phyloP scores from a whole-genome alignment of 2,888 invertebrate species.

The Drosophila paracracens region DNA sequence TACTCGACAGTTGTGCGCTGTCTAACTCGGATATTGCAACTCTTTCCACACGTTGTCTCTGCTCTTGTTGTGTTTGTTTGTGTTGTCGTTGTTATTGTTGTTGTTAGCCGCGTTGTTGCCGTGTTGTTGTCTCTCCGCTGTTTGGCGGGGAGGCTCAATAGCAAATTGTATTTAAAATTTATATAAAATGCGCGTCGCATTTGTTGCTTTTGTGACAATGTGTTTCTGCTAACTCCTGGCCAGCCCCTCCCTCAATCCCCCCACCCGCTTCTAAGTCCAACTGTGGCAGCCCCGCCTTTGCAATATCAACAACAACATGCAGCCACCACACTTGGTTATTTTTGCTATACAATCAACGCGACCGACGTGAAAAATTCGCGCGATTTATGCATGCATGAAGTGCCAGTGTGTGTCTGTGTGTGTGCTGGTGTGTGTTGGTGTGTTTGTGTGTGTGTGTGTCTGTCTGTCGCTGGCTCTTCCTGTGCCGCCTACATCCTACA shows the following conservation, averaged over 20 bases:
- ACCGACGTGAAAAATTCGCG: constrained; percentile 78
- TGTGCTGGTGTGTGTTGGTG: constrained; percentile 13
- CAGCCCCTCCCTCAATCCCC: background rate
- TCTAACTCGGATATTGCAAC: constrained; percentile 41
- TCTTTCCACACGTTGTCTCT: constrained; percentile 8
- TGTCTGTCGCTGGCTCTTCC: constrained; percentile 62
- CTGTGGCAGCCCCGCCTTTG: constrained; percentile 21
- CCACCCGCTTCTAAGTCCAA: background rate
- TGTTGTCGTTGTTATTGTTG: constrained; percentile 14
- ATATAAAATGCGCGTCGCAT: constrained; percentile 76
- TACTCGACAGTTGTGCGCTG: constrained; percentile 74
- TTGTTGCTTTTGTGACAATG: constrained; percentile 76
- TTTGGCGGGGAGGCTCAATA: constrained; percentile 65
- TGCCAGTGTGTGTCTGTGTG: constrained; percentile 28
- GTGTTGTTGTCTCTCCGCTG: constrained; percentile 30
- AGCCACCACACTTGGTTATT: constrained; percentile 69
- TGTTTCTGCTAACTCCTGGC: constrained; percentile 50
- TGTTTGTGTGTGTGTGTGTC: constrained; percentile 15
- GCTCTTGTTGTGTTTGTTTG: constrained; percentile 9
- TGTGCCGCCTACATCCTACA: constrained; percentile 32
- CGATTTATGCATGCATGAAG: constrained; percentile 79
- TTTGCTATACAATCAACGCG: constrained; percentile 75
- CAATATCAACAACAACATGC: constrained; percentile 32
- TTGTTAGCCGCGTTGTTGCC: constrained; percentile 11
- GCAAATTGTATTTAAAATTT: constrained; percentile 81